phyloP scores from a whole-genome alignment of 2,888 invertebrate species.

The Hypomecis atomaria region DNA sequence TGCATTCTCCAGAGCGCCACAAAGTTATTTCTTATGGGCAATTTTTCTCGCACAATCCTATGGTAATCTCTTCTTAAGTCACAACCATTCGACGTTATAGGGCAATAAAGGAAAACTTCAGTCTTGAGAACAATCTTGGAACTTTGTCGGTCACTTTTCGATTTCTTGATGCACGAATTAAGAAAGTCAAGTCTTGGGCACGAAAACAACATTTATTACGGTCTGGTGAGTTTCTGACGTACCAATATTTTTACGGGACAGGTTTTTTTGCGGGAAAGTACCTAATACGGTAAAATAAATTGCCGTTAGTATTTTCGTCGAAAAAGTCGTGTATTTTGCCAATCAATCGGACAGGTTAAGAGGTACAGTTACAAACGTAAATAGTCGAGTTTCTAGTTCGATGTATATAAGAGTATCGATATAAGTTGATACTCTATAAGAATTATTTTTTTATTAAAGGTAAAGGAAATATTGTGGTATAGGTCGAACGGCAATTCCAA shows the following conservation, averaged over 20 bases:
- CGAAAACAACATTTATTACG: constrained; percentile 64
- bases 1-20: constrained; percentile 32
- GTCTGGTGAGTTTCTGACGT: constrained; percentile 52
- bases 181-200: constrained; percentile 19
- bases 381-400: too few species aligned
- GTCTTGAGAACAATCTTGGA: constrained; percentile 30
- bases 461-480: too few species aligned
- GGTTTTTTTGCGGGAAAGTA: background rate
- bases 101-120: constrained; percentile 67
- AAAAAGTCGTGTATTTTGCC: background rate
- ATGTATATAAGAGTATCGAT: too few species aligned
- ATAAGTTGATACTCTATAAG: too few species aligned
- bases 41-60: constrained; percentile 46
- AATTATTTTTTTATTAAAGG: too few species aligned
- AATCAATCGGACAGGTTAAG: background rate
- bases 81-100: constrained; percentile 59
- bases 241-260: constrained; percentile 9
- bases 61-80: constrained; percentile 49
- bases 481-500: too few species aligned
- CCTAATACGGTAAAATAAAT: background rate
- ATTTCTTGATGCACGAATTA: constrained; percentile 48
- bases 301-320: too few species aligned
- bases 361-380: too few species aligned
- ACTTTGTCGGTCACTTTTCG: constrained; percentile 41
- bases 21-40: constrained; percentile 47